These are phyloP conservation scores for Drosophila hawaiiensis DNA, from an alignment of 2,888 invertebrate genomes.

Conservation along the genomic window DNA sequence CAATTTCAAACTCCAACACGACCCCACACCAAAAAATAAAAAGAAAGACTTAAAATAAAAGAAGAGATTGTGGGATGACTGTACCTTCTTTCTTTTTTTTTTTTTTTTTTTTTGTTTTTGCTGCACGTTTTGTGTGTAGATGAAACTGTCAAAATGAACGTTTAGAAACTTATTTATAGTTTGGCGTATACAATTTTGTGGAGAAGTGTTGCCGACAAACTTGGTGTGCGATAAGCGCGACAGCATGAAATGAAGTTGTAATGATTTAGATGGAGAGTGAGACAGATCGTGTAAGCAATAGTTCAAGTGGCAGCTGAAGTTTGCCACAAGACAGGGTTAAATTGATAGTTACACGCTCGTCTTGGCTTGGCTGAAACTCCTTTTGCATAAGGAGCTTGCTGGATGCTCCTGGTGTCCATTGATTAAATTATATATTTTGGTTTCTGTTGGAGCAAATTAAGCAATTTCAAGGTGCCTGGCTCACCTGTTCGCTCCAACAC, in stretches of 20 bases:
- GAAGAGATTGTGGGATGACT: conserved; percentile 16
- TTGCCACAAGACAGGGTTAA: conserved; percentile 25
- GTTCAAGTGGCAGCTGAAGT: conserved; percentile 28
- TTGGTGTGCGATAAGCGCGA: conserved; percentile 60
- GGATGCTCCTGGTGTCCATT: no score
- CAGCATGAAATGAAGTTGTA: conserved; percentile 64
- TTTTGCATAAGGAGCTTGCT: conserved; percentile 8
- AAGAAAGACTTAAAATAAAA: conserved; percentile 2
- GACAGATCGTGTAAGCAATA: conserved; percentile 4
- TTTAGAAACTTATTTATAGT: conserved; percentile 80
- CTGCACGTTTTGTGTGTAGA: conserved; percentile 46
- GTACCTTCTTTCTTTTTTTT: conserved; percentile 21
- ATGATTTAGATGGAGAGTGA: conserved; percentile 17
- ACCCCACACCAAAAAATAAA: conserved; percentile 29
- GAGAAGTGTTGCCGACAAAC: conserved; percentile 49
- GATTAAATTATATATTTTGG: conserved; percentile 63
- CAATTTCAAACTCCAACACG: conserved; percentile 43
- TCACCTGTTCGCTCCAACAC: conserved; percentile 58
- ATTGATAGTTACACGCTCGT: conserved; percentile 31
- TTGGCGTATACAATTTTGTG: conserved; percentile 57
- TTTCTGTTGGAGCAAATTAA: conserved; percentile 58
- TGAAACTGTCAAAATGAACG: conserved; percentile 79
- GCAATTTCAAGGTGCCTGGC: conserved; percentile 66
- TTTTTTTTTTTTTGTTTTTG: conserved; percentile 21
- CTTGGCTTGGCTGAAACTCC: conserved; percentile 13